Conservation (phyloP, 2,113 vertebrate genomes). For the human region GRCh38 chr9:81720001-81720500, state of each 20-base stretch:
- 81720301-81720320: too few species aligned
- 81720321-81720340: too few species aligned
- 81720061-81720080: not conserved
- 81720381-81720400: too few species aligned
- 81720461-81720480: too few species aligned
- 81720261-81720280: not conserved
- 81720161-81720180: not conserved
- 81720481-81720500: too few species aligned
- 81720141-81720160: not conserved
- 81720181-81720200: not conserved
- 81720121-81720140: not conserved
- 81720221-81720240: not conserved
- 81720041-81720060: conserved; percentile 32
- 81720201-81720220: not conserved
- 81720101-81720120: not conserved
- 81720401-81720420: too few species aligned
- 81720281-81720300: too few species aligned
- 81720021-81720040: not conserved
- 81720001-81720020: not conserved
- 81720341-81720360: too few species aligned
- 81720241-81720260: not conserved
- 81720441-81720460: too few species aligned
- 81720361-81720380: too few species aligned
- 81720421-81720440: too few species aligned
- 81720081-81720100: not conserved